Evolutionary conservation across 1,140 invertebrate species (phyloP).

Genomic region (Diorhabda carinulata): DNA sequence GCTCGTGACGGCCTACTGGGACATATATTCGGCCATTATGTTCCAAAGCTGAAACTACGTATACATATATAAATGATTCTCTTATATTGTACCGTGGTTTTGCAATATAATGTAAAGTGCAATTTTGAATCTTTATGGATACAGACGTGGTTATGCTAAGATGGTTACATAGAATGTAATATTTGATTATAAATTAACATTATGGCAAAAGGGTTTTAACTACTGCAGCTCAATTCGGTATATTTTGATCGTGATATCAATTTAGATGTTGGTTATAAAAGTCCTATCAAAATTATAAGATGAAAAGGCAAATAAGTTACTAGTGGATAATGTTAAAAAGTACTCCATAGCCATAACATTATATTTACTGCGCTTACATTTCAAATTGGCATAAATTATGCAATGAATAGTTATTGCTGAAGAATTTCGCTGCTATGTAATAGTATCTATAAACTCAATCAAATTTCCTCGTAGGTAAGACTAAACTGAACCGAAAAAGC

Average conservation of each 20-base stretch:
- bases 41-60: conserved; percentile 25
- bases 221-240: too few species aligned
- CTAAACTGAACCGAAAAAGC: background rate
- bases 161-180: conserved; percentile 19
- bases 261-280: too few species aligned
- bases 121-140: conserved; percentile 21
- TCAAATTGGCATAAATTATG: background rate
- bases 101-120: conserved; percentile 31
- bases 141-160: conserved; percentile 14
- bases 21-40: conserved; percentile 8
- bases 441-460: conserved; percentile 8
- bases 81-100: conserved; percentile 28
- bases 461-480: conserved; percentile 8
- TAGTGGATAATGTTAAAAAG: too few species aligned
- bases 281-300: too few species aligned
- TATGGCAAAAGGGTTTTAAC: too few species aligned
- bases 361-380: background rate
- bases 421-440: conserved; percentile 6
- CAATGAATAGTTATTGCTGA: conserved; percentile 15
- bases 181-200: conserved; percentile 21
- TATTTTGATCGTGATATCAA: too few species aligned
- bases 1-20: conserved; percentile 29
- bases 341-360: background rate
- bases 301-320: too few species aligned
- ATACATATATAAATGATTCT: conserved; percentile 10